Base-by-base conservation (phyloP, 1,140 invertebrate species). In the Melanaphis sacchari region DNA sequence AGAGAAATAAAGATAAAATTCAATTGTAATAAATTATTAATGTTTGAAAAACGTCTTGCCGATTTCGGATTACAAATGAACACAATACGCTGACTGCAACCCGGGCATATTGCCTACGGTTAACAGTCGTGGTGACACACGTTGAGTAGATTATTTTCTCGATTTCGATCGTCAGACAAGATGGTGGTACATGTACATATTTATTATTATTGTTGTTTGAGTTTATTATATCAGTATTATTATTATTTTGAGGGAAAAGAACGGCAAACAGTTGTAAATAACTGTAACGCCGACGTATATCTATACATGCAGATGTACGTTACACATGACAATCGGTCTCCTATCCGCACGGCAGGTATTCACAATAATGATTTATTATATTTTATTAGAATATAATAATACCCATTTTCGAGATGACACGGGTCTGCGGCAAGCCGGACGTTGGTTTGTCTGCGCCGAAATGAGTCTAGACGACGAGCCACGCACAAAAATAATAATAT, bases 311-410 rank as follows among this genome's bases (percentile, higher is more conserved):
- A 5, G 59, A 66, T n/a, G 3, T 9, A 76, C n/a, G 59, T 31
- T 76, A 76, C 59, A 76, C 59, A 15, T 2, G 15, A n/a, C 59
- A 59, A 59, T 59, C 31, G 59, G 11, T 18, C 18, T 76, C 59
- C 9, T 76, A 18, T 15, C 59, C 31, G 59, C 59, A n/a, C 31
- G 11, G 59, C 59, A 76, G 59, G 59, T 76, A 76, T n/a, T n/a
- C 15, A 76, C 59, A n/a, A n/a, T 76, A 76, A 76, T 76, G n/a
- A 76, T 76, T 76, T n/a, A 76, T 76, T 66, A n/a, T 66, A n/a
- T 66, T 66, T 15, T 66, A 18, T 66, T 66, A 59, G 31, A 66
- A n/a, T 66, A 66, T 66, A 31, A 76, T 76, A 76, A 76, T 76
- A 76, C 31, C 31, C 21, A 59, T n/a, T 66, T n/a, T 66, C 18